Evolutionary conservation across 2,797 vertebrate species (phyloP).

Genomic region (Pseudocheirus occidentalis): DNA sequence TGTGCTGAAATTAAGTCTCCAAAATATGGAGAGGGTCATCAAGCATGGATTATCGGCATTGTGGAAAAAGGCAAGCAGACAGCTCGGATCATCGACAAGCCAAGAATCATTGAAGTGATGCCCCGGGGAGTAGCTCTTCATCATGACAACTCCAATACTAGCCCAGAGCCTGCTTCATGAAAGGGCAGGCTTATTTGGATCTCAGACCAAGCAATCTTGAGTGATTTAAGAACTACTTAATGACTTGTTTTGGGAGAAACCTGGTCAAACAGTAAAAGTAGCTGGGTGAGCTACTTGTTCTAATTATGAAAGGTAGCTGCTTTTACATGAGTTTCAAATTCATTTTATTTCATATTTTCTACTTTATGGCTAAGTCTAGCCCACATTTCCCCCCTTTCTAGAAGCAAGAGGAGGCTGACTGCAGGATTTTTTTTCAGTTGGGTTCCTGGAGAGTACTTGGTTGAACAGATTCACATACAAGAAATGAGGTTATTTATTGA

Average conservation of each 20-base stretch:
- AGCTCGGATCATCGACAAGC: constrained; percentile 95
- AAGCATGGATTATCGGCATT: constrained; percentile 95
- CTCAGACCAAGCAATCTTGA: neutral
- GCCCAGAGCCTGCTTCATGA: constrained; percentile 78
- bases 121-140: constrained; percentile 84
- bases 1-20: constrained; percentile 90
- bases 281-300: constrained; percentile 2
- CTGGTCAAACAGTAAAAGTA: neutral
- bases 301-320: constrained; percentile 21
- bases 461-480: constrained; percentile 53
- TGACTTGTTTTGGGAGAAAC: constrained; percentile 13
- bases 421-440: constrained; percentile 50
- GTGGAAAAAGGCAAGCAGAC: constrained; percentile 93
- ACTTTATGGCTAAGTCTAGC: neutral
- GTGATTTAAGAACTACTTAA: neutral
- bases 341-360: constrained; percentile 28
- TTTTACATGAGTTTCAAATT: constrained; percentile 39
- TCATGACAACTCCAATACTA: constrained; percentile 71
- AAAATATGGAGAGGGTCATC: constrained; percentile 86
- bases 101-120: constrained; percentile 92
- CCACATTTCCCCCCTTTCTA: constrained; percentile 50
- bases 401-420: constrained; percentile 41
- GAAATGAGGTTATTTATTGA: constrained; percentile 43
- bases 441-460: neutral
- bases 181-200: constrained; percentile 25